These are phyloP conservation scores for Tupiocoris notatus DNA, from an alignment of 2,888 invertebrate species.

Conservation along the genomic window DNA sequence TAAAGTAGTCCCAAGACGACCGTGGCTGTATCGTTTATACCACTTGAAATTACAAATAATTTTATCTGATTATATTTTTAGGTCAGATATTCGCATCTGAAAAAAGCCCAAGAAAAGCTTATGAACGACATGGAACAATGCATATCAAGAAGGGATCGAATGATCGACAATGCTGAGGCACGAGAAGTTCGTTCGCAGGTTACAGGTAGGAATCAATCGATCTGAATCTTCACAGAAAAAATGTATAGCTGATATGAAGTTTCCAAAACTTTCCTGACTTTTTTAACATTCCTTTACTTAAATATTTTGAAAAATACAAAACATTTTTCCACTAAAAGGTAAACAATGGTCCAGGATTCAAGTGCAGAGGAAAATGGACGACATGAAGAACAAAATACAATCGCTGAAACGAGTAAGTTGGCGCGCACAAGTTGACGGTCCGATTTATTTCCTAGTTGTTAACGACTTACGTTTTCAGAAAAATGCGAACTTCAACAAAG, in stretches of 20 bases:
- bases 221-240: neutral
- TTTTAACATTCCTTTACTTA: neutral
- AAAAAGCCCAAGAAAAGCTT: constrained; percentile 61
- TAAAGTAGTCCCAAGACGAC: too few relatives aligned
- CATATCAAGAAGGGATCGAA: constrained; percentile 64
- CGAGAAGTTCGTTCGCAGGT: constrained; percentile 53
- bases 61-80: too few relatives aligned
- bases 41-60: too few relatives aligned
- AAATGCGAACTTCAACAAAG: constrained; percentile 24
- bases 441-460: neutral
- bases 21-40: too few relatives aligned
- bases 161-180: constrained; percentile 61
- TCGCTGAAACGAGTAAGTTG: constrained; percentile 57
- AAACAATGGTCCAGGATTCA: constrained; percentile 47
- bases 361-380: constrained; percentile 60
- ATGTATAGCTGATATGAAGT: too few relatives aligned
- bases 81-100: constrained; percentile 58
- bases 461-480: too few relatives aligned
- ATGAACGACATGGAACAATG: constrained; percentile 66
- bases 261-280: neutral
- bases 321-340: too few relatives aligned
- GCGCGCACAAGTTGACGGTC: too few relatives aligned
- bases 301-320: neutral
- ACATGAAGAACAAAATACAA: constrained; percentile 61
- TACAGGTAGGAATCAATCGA: constrained; percentile 16